Base-by-base conservation (phyloP, 2,888 invertebrate genomes). In the Miltochrista miniata region DNA sequence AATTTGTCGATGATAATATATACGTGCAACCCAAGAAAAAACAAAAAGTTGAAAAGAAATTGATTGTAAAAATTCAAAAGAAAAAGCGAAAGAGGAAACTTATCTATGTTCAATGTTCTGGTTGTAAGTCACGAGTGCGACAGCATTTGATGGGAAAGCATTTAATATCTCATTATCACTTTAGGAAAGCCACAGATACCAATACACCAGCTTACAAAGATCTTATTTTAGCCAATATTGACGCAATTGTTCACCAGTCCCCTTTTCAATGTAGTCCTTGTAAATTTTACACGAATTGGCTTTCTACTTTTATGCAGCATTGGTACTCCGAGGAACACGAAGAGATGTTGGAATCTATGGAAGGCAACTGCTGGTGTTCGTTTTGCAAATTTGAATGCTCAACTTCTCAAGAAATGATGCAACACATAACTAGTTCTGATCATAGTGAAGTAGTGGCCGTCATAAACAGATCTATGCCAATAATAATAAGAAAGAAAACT, bases 221-320 rank as follows among this genome's bases (percentile, higher is more conserved):
- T 45, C 92, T 96, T 72, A 94, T 97, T 45, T 88, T 97, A 31
- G 94, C 94, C 46, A 95, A 97, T 78, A 96, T 97, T 74, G 93
- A 93, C 58, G 94, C 94, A 52, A 94, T 98, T 56, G 95, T 97
- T 7, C 92, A 94, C 52, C 96, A 97, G 68, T 95, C 96, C 41
- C 97, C 97, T 0, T 98, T 95, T 75, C 97, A 97, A 81, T 98
- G 98, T 76, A 94, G 94, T 37, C 93, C 95, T 11, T 98, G 98
- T 78, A 94, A 94, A 51, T 98, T 96, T 83, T 98, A 96, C 79
- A 96, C 96, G 65, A 97, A 97, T 77, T 95, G 94, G 70, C 93
- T 93, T 55, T 93, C 93, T 45, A 93, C 93, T 48, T 96, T 95
- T 72, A 87, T 95, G 72, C 90, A 92, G 31, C 97, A 97, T 75